phyloP scores from a whole-genome alignment of 2,888 invertebrate species.

The Eupsilia transversa region DNA sequence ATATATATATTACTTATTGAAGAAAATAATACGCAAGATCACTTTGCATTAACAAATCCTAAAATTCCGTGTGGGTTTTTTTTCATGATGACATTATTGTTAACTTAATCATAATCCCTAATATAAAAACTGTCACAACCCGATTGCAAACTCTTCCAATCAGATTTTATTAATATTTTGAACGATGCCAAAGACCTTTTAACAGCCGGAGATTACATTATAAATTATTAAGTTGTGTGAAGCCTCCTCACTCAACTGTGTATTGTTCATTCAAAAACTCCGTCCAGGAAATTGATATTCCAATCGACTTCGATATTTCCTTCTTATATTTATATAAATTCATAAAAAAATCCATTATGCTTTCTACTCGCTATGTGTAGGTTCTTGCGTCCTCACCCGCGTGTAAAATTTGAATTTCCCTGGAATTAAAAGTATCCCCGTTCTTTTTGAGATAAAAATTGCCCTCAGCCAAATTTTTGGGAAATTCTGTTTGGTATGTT shows the following conservation, averaged over 20 bases:
- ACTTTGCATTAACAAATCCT: not conserved
- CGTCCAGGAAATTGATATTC: slow-evolving; percentile 33
- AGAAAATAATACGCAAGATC: not conserved
- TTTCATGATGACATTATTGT: not conserved
- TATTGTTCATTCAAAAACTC: slow-evolving; percentile 30
- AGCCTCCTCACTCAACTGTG: not conserved
- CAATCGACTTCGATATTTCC: not conserved
- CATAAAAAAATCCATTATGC: slow-evolving; percentile 14
- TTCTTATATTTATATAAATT: not conserved
- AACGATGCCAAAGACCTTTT: slow-evolving; percentile 11
- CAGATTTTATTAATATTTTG: not conserved
- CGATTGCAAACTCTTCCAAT: slow-evolving; percentile 10
- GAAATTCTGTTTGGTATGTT: not conserved
- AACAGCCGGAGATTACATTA: slow-evolving; percentile 34
- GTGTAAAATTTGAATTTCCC: slow-evolving; percentile 9
- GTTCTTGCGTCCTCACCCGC: not conserved
- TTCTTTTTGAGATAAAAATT: not conserved
- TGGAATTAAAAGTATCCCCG: not conserved
- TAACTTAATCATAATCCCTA: not conserved
- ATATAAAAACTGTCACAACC: not conserved
- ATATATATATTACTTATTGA: too few species aligned
- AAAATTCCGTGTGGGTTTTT: not conserved
- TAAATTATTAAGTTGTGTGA: slow-evolving; percentile 23
- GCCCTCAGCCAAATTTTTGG: not conserved
- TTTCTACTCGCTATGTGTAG: slow-evolving; percentile 6